Base-by-base conservation (phyloP, 2,797 vertebrate genomes). In the Neoniphon sammara region DNA sequence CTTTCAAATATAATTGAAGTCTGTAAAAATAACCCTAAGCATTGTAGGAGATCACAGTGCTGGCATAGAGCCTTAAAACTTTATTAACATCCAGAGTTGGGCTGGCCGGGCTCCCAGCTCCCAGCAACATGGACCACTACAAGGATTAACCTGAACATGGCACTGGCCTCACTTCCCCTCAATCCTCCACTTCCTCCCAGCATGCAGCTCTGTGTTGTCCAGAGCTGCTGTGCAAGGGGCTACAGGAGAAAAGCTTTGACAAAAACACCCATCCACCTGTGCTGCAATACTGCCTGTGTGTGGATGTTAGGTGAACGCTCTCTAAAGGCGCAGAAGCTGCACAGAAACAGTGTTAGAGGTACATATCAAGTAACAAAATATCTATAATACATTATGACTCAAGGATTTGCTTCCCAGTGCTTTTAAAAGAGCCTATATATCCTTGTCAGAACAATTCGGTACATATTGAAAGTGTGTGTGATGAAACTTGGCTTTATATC, bases 1-100 rank as follows among this genome's bases (percentile, higher is more conserved):
- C 86, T 91, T 92, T 91, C 82, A 92, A 92, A 93, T 89, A 86
- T 89, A 90, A 90, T 86, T 89, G 88, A 90, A 92, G 87, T 90
- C 92, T 93, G 88, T 86, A 89, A 91, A 92, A 93, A 93, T 88
- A 94, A 81, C 93, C 91, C 73, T 56, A 60, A 90, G 92, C 89
- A 42, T 70, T 74, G 68, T 78, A 71, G 78, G 80, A 88, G 92
- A 92, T 89, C 84, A 91, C 83, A 90, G 85, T 46, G 75, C 87
- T 92, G 91, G 89, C 91, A 86, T 56, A n/a, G 63, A 80, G 87
- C 86, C 88, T 80, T 81, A 62, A 84, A 84, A 88, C 88, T 93
- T 93, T 93, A 93, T 93, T 93, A 93, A 93, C 89, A 88, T 91
- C 86, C 75, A 88, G 81, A 85, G 78, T 88, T 71, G 7, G 79